These are phyloP conservation scores for Priocnemis perturbator DNA, from an alignment of 2,888 invertebrate genomes.

Conservation along the genomic window DNA sequence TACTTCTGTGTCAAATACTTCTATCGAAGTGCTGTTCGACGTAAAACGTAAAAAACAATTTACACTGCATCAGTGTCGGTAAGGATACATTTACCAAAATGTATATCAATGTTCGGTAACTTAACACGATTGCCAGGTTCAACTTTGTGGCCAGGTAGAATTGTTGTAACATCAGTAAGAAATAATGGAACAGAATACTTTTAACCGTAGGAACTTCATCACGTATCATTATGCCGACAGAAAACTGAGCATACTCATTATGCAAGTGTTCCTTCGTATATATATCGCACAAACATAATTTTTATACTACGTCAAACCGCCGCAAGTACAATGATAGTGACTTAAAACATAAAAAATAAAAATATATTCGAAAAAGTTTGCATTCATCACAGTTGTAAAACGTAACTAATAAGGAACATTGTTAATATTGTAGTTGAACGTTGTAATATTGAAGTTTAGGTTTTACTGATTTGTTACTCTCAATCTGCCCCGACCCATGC, in stretches of 20 bases:
- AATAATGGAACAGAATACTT: slow-evolving; percentile 28
- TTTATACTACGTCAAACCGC: background rate
- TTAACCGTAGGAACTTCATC: slow-evolving; percentile 41
- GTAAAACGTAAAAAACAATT: slow-evolving; percentile 2
- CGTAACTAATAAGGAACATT: background rate
- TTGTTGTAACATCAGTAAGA: no score
- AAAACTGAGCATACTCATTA: no score
- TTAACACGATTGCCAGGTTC: no score
- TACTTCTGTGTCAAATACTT: slow-evolving; percentile 31
- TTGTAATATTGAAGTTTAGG: no score
- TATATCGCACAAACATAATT: no score
- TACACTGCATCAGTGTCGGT: no score
- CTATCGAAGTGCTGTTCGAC: slow-evolving; percentile 7
- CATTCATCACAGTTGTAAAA: background rate
- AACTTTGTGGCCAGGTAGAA: no score
- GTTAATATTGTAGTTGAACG: background rate
- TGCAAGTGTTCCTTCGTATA: no score
- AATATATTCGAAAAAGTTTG: slow-evolving; percentile 8
- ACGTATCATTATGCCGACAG: background rate
- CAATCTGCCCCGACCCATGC: slow-evolving; percentile 13
- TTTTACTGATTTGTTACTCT: slow-evolving; percentile 6
- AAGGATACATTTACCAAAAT: no score
- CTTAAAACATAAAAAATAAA: background rate
- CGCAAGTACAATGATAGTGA: background rate
- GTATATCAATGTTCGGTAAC: no score